Conservation (phyloP, 2,888 invertebrate genomes). For the Eupithecia insigniata region DNA sequence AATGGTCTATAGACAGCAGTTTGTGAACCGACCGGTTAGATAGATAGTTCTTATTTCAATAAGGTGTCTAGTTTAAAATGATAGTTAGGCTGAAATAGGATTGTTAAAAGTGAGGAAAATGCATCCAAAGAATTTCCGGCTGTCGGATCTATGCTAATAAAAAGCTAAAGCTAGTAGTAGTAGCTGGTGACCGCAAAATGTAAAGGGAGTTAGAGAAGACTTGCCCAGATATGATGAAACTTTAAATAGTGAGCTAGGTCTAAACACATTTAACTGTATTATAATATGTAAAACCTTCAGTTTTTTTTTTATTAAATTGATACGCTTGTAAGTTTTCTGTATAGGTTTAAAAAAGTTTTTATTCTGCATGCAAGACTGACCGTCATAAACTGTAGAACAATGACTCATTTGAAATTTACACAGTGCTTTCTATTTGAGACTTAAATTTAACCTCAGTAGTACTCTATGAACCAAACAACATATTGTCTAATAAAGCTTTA, state of each 20-base stretch:
- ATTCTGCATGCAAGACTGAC: neutral
- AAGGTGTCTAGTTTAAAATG: neutral
- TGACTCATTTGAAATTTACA: neutral
- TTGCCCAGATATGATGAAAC: neutral
- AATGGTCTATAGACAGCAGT: neutral
- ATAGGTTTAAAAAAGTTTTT: neutral
- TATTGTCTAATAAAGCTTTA: neutral
- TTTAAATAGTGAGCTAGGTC: neutral
- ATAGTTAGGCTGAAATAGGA: neutral
- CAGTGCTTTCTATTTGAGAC: conserved; percentile 1
- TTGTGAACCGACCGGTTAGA: neutral
- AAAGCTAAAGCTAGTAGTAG: too few relatives aligned
- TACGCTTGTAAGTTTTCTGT: too few relatives aligned
- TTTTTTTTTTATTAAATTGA: too few relatives aligned
- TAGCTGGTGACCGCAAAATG: too few relatives aligned
- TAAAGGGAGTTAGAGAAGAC: neutral
- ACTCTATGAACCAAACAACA: neutral
- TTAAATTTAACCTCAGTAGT: neutral
- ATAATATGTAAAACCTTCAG: too few relatives aligned
- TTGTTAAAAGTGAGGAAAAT: neutral
- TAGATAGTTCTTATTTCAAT: too few relatives aligned
- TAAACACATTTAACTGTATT: neutral
- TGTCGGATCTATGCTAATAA: neutral
- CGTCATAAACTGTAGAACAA: neutral
- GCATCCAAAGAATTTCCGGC: neutral